Conservation (phyloP, 2,113 vertebrate species). For the Ptilorrhoa leucosticta region DNA sequence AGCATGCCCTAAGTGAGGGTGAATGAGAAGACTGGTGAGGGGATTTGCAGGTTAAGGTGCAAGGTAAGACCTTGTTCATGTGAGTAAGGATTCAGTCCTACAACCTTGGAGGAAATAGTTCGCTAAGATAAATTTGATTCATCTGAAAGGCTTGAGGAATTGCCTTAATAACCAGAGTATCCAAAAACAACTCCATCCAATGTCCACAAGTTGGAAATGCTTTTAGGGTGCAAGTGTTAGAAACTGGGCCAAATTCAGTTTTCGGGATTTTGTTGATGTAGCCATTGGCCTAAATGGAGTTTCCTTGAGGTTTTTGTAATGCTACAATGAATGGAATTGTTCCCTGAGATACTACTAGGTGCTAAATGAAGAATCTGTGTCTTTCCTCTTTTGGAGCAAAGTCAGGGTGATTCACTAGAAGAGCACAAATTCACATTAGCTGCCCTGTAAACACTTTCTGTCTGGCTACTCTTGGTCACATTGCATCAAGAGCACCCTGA, state of each 20-base stretch:
- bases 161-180: background rate
- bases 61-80: background rate
- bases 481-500: background rate
- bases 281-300: background rate
- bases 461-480: background rate
- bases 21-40: background rate
- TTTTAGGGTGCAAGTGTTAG: background rate
- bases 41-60: constrained; percentile 8
- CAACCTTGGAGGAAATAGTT: background rate
- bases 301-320: background rate
- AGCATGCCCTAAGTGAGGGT: background rate
- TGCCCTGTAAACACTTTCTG: background rate
- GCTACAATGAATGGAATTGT: background rate
- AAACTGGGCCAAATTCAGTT: background rate
- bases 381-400: background rate
- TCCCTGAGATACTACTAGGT: background rate
- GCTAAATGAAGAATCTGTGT: background rate
- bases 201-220: background rate
- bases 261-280: background rate
- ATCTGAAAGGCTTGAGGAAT: background rate
- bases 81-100: background rate
- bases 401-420: background rate
- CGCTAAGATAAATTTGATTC: background rate
- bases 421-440: background rate
- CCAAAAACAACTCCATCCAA: background rate